These are phyloP conservation scores for Oligia fasciuncula DNA, from an alignment of 2,888 invertebrate species.

Conservation along the genomic window DNA sequence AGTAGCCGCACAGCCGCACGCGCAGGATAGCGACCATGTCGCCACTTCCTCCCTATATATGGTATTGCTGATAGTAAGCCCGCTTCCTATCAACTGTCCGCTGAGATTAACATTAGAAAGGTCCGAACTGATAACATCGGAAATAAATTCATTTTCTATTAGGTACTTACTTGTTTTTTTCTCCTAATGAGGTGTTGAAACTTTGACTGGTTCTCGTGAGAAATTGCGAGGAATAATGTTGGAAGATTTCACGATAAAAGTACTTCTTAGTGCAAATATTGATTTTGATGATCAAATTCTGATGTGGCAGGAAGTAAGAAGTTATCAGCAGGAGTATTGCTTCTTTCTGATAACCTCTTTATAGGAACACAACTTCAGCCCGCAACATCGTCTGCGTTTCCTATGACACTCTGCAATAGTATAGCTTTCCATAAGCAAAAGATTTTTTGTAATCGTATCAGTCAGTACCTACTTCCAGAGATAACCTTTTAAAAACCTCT, in stretches of 20 bases:
- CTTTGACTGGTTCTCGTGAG: slow-evolving; percentile 16
- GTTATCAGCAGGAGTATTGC: not conserved
- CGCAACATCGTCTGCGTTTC: no score
- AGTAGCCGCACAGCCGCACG: slow-evolving; percentile 17
- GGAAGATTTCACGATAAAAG: not conserved
- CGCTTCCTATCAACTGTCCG: slow-evolving; percentile 55
- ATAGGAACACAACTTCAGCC: not conserved
- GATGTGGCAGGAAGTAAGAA: no score
- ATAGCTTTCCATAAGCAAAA: no score
- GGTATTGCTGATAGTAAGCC: slow-evolving; percentile 59
- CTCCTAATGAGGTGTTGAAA: slow-evolving; percentile 60
- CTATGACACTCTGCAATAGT: no score
- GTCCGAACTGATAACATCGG: slow-evolving; percentile 53
- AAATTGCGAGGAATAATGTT: not conserved
- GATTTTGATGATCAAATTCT: not conserved
- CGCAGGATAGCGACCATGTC: slow-evolving; percentile 43
- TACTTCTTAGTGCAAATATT: not conserved
- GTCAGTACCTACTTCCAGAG: no score
- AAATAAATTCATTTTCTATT: slow-evolving; percentile 58
- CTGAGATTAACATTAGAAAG: slow-evolving; percentile 63
- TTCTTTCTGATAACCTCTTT: not conserved
- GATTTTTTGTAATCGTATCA: no score
- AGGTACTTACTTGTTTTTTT: slow-evolving; percentile 51
- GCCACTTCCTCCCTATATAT: slow-evolving; percentile 63
- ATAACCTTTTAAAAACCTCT: no score